phyloP scores from a whole-genome alignment of 2,888 invertebrate genomes.

The Helleia helle region DNA sequence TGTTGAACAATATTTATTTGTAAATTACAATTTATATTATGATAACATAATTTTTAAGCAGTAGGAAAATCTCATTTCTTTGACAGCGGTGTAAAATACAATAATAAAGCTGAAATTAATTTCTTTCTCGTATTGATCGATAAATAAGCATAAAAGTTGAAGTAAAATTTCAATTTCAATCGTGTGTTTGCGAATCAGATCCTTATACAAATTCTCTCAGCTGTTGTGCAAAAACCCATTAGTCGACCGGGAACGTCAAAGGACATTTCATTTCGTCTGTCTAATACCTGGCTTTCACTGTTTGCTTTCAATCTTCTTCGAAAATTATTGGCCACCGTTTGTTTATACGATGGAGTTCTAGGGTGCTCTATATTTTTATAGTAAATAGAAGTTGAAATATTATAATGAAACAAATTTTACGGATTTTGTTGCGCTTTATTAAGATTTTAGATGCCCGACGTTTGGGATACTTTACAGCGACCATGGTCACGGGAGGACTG shows the following conservation, averaged over 20 bases:
- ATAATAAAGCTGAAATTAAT: conserved; percentile 1
- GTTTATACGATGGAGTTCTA: conserved; percentile 13
- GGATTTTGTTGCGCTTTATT: no score
- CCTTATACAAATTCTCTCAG: conserved; percentile 2
- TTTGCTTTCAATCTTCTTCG: conserved; percentile 45
- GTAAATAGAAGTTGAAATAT: background rate
- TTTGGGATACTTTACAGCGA: no score
- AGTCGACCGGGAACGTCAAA: conserved; percentile 1
- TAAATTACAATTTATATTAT: no score
- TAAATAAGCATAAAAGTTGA: conserved; percentile 1
- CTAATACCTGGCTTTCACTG: conserved; percentile 27
- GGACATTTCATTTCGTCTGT: conserved; percentile 9
- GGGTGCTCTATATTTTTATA: background rate
- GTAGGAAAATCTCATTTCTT: no score
- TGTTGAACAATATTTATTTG: no score
- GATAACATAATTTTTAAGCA: no score
- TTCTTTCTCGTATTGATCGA: conserved; percentile 5
- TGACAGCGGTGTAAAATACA: conserved; percentile 2
- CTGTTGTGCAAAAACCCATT: conserved; percentile 9
- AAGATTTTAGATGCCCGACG: no score
- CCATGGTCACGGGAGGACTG: no score
- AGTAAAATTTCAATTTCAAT: conserved; percentile 9
- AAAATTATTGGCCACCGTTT: conserved; percentile 38
- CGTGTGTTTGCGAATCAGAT: conserved; percentile 2
- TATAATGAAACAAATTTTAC: no score